Conservation (phyloP, 2,888 invertebrate genomes). For the Nasonia oneida region DNA sequence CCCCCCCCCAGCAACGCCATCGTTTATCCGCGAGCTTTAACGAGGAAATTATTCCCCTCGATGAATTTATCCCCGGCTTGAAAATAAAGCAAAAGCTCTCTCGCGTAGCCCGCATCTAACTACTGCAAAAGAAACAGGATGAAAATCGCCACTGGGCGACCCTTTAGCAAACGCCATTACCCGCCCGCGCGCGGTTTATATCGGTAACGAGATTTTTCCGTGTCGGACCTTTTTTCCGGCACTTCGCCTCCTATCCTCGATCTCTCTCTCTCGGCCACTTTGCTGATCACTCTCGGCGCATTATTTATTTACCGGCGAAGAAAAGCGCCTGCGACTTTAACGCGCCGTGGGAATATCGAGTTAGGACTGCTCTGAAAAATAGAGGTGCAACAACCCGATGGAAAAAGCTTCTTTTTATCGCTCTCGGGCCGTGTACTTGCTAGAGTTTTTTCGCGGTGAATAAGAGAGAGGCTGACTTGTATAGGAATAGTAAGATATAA, state of each 20-base stretch:
- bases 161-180: conserved; percentile 27
- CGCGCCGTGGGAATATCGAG: conserved; percentile 18
- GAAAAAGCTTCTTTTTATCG: background rate
- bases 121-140: conserved; percentile 19
- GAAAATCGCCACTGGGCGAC: conserved; percentile 5
- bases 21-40: background rate
- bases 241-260: background rate
- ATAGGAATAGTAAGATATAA: too few species aligned
- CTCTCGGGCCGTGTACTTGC: too few species aligned
- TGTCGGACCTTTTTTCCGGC: background rate
- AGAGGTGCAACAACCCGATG: background rate
- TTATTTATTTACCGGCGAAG: conserved; percentile 48
- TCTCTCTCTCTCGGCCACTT: conserved; percentile 17
- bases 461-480: too few species aligned
- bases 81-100: background rate
- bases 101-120: too few species aligned
- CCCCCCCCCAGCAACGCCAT: background rate
- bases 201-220: conserved; percentile 52
- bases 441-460: too few species aligned
- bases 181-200: conserved; percentile 15
- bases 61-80: background rate
- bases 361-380: conserved; percentile 19
- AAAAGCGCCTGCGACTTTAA: conserved; percentile 14
- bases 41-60: conserved; percentile 6
- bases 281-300: conserved; percentile 24